Percentiles rank a stretch among this genome's conserved stretches.
phyloP scores from a whole-genome alignment of 2,888 invertebrate genomes.

The Steromphala cineraria region DNA sequence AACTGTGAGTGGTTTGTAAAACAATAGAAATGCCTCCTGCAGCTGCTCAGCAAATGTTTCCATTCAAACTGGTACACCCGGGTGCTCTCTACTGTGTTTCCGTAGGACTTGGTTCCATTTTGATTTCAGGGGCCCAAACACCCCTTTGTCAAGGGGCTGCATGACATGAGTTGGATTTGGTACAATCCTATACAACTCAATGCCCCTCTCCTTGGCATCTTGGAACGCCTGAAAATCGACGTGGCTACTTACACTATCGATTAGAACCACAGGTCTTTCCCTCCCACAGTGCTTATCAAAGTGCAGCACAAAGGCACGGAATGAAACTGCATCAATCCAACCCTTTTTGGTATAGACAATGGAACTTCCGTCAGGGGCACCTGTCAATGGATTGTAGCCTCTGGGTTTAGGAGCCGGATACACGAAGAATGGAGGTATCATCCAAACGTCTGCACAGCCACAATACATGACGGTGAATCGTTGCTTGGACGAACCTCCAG shows the following conservation, averaged over 20 bases:
- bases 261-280: too few relatives aligned
- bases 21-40: slow-evolving; percentile 34
- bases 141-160: slow-evolving; percentile 47
- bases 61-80: slow-evolving; percentile 33
- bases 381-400: too few relatives aligned
- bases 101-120: slow-evolving; percentile 34
- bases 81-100: slow-evolving; percentile 37
- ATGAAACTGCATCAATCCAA: slow-evolving; percentile 35
- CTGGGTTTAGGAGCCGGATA: not conserved
- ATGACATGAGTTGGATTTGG: slow-evolving; percentile 45
- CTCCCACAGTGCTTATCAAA: too few relatives aligned
- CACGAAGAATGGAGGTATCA: not conserved
- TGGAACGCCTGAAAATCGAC: too few relatives aligned
- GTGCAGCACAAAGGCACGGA: slow-evolving; percentile 29
- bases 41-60: slow-evolving; percentile 39
- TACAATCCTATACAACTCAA: slow-evolving; percentile 35
- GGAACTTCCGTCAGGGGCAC: slow-evolving; percentile 25
- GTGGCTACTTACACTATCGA: too few relatives aligned
- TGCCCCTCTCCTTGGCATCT: slow-evolving; percentile 28
- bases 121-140: slow-evolving; percentile 39
- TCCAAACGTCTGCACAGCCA: not conserved
- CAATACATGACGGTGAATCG: not conserved
- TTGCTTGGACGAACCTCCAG: not conserved
- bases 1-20: slow-evolving; percentile 40
- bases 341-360: slow-evolving; percentile 39